Base-by-base conservation (phyloP, 1,140 invertebrate species). In the Diplogasteroides magnus region DNA sequence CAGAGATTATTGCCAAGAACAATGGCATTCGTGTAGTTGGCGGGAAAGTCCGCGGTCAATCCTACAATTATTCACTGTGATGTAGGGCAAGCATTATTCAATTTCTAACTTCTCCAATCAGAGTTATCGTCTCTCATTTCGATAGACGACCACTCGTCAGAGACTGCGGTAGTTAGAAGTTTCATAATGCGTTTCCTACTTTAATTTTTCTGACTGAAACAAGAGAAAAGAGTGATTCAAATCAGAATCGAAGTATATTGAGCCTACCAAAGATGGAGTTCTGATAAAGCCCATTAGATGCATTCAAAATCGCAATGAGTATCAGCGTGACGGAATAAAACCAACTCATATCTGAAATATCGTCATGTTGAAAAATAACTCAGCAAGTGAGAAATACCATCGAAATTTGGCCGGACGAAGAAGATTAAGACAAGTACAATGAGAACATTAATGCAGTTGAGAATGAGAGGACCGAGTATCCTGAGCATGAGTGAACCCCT, bases 251-350 rank as follows among this genome's bases (percentile, higher is more conserved):
- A 48, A 6, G 37, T 48, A n/a, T 19, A 48, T 48, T 48, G 6
- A 6, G 37, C 37, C 19, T 19, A 48, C 37, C 37, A 19, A 48
- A 48, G 37, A 48, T 48, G 37, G 37, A 48, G 19, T 48, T 68
- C 32, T 67, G 66, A 48, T 72, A 72, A n/a, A 72, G 66, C 31
- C 70, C 70, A 32, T 72, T 72, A 2, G 59, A 31, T 55, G 67
- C 28, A 55, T 72, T 72, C 64, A 72, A 63, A 1, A 68, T 31
- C 70, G 67, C 62, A 2, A 72, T 67, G 2, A 72, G 67, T 19
- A 72, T 48, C 2, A 72, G 65, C 14, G 55, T 28, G 57, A 66
- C 32, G 14, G 60, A 31, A 31, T 59, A 66, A 58, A 61, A 71
- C 69, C 69, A 66, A 25, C 37, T 28, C 11, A 37, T 31, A 1